Percentiles rank a stretch among this genome's conserved stretches.
phyloP scores from a whole-genome alignment of 1,140 invertebrate genomes.

The Caenorhabditis inopinata region DNA sequence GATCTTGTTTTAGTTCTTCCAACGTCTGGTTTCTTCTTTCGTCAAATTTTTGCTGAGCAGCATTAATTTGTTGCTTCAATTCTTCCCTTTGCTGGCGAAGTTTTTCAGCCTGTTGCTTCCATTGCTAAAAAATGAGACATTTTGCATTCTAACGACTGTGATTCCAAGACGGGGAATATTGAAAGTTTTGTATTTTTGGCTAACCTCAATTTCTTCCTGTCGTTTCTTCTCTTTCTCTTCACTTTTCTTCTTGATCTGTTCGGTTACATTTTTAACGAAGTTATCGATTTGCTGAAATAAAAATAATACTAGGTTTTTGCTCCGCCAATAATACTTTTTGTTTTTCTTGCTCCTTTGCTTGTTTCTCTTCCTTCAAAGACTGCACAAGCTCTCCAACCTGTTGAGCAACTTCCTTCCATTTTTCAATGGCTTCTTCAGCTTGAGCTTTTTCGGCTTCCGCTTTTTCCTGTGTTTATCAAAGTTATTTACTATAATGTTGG shows the following conservation, averaged over 20 bases:
- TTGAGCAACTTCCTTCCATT: slow-evolving; percentile 17
- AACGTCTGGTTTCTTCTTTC: neutral
- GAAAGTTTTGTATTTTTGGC: no score
- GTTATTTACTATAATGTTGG: neutral
- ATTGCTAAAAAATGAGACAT: neutral
- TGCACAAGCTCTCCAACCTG: neutral
- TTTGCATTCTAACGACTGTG: no score
- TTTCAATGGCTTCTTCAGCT: neutral
- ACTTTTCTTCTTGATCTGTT: neutral
- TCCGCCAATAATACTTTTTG: neutral
- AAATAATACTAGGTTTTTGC: neutral
- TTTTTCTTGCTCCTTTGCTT: slow-evolving; percentile 12
- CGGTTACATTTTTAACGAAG: neutral
- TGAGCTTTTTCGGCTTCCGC: neutral
- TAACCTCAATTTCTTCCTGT: slow-evolving; percentile 35
- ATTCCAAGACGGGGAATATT: no score
- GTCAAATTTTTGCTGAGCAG: neutral
- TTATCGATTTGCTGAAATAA: slow-evolving; percentile 37
- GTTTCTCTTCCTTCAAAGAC: neutral
- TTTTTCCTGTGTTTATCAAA: neutral
- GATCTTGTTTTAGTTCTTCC: slow-evolving; percentile 5
- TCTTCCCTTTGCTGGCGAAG: slow-evolving; percentile 20
- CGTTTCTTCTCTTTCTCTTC: slow-evolving; percentile 22
- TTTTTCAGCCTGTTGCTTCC: slow-evolving; percentile 8
- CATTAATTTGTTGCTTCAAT: slow-evolving; percentile 24